Conservation (phyloP, 2,113 vertebrate species). For the Neomonachus schauinslandi region DNA sequence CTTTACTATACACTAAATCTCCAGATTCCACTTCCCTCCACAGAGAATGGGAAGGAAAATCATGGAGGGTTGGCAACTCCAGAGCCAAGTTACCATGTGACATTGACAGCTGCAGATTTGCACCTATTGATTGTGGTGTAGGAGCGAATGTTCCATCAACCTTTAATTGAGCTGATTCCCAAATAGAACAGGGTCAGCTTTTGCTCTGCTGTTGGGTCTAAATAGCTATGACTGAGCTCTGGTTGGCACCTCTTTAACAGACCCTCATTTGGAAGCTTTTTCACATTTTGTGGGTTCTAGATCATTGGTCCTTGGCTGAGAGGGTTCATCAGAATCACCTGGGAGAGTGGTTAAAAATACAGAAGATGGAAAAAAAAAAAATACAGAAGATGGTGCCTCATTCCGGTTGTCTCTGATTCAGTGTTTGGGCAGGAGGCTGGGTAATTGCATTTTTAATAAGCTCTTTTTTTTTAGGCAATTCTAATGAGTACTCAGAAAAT, state of each 20-base stretch:
- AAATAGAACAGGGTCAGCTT: constrained; percentile 72
- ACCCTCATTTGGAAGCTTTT: constrained; percentile 46
- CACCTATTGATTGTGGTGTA: constrained; percentile 68
- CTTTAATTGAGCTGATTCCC: constrained; percentile 77
- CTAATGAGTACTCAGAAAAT: not conserved
- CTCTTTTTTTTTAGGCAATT: not conserved
- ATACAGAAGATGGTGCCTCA: not conserved
- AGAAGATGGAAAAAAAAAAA: not conserved
- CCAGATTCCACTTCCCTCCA: constrained; percentile 26
- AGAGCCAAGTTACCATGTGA: not conserved
- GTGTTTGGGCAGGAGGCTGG: not conserved
- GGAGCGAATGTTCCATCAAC: constrained; percentile 76
- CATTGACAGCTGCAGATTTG: constrained; percentile 66
- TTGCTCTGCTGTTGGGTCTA: constrained; percentile 66
- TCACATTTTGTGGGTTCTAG: constrained; percentile 42
- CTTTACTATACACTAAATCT: constrained; percentile 60
- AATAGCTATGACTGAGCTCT: constrained; percentile 46
- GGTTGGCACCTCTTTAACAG: constrained; percentile 60
- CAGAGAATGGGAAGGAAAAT: constrained; percentile 34
- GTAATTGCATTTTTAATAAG: not conserved
- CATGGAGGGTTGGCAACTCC: not conserved
- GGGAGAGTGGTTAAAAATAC: not conserved
- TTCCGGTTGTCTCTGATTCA: not conserved
- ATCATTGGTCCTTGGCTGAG: not conserved
- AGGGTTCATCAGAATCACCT: not conserved